These are phyloP conservation scores for Araneus ventricosus DNA, from an alignment of 1,140 invertebrate species.

Conservation along the genomic window DNA sequence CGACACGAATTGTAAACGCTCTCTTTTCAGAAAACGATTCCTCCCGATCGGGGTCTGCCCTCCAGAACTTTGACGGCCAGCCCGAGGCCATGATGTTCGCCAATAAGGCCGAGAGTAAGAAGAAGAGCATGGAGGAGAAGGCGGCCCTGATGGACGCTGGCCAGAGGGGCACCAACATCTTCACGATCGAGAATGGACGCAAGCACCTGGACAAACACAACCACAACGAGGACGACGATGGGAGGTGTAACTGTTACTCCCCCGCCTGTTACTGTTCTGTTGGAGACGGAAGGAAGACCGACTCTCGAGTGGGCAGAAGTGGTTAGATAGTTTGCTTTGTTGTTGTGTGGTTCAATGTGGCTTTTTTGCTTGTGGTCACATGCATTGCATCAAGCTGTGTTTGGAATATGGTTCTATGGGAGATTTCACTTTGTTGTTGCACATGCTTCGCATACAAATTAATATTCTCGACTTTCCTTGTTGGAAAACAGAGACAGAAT, in stretches of 20 bases:
- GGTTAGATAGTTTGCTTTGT: constrained; percentile 38
- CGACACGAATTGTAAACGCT: constrained; percentile 8
- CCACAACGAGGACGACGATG: background rate
- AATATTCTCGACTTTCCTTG: no score
- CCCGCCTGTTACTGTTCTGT: constrained; percentile 63
- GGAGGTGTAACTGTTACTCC: constrained; percentile 35
- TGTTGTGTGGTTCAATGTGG: background rate
- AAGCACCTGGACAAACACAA: background rate
- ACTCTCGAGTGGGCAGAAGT: background rate
- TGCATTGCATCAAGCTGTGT: background rate
- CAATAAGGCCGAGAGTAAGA: constrained; percentile 53
- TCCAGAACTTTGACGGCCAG: constrained; percentile 14
- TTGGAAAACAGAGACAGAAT: no score
- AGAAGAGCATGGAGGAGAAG: constrained; percentile 61
- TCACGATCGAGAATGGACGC: constrained; percentile 42
- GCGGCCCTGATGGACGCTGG: constrained; percentile 27
- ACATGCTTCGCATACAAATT: no score
- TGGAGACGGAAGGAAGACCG: constrained; percentile 44
- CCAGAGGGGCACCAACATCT: constrained; percentile 16
- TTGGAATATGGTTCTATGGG: background rate
- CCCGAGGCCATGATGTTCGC: constrained; percentile 36
- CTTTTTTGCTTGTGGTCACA: background rate
- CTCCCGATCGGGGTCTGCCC: background rate
- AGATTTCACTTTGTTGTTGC: background rate
- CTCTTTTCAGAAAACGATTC: constrained; percentile 56